Conservation (phyloP, 1,140 invertebrate species). For the Ctenoplectra terminalis region DNA sequence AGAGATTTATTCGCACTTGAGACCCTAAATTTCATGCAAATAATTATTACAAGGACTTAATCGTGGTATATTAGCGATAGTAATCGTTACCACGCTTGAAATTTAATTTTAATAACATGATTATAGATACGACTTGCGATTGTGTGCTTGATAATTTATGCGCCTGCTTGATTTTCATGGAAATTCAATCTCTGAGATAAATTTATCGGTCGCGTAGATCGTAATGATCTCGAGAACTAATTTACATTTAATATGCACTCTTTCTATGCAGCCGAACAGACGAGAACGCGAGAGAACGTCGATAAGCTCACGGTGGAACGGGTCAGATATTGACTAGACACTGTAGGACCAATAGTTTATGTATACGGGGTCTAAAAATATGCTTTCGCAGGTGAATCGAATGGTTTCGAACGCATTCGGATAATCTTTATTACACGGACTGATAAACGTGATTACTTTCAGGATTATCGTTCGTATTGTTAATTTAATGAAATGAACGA, state of each 20-base stretch:
- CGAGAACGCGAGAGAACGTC: not conserved
- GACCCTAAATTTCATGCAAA: no score
- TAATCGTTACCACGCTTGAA: not conserved
- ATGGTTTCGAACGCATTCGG: not conserved
- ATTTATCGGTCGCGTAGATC: not conserved
- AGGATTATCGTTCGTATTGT: not conserved
- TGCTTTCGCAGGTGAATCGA: not conserved
- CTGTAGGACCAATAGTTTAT: not conserved
- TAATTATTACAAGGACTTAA: no score
- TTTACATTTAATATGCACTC: constrained; percentile 9
- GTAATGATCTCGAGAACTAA: not conserved
- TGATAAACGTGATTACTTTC: not conserved
- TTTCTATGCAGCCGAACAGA: not conserved
- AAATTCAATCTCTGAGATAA: not conserved
- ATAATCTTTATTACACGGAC: not conserved
- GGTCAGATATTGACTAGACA: constrained; percentile 16
- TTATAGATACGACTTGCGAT: not conserved
- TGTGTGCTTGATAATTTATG: not conserved
- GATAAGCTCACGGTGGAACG: not conserved
- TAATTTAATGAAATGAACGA: not conserved
- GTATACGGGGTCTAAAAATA: not conserved
- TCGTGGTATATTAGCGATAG: no score
- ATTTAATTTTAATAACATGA: not conserved
- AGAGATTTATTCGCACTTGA: no score
- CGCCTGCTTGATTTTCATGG: not conserved